These are phyloP conservation scores for Frankliniella fusca DNA, from an alignment of 2,888 invertebrate genomes.

Conservation along the genomic window DNA sequence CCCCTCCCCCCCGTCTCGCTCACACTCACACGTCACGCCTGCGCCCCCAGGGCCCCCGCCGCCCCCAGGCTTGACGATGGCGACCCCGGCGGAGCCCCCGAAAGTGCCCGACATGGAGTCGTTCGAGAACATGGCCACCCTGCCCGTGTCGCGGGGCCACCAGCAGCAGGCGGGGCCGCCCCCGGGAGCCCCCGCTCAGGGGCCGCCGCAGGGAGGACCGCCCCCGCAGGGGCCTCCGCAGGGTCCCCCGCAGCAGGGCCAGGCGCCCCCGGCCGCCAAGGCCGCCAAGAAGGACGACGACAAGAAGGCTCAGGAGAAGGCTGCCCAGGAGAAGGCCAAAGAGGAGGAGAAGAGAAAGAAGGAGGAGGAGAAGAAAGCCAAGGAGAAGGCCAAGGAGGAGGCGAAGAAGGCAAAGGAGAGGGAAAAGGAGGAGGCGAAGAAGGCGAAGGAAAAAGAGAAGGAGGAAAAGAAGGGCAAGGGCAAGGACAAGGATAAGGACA, in stretches of 20 bases:
- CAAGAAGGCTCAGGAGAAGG: background rate
- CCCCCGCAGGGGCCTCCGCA: background rate
- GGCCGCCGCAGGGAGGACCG: background rate
- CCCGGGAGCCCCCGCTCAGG: background rate
- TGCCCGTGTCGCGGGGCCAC: conserved; percentile 74
- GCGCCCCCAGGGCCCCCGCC: background rate
- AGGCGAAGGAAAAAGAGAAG: conserved; percentile 23
- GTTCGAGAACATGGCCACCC: conserved; percentile 79
- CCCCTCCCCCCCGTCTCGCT: background rate
- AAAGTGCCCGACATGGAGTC: conserved; percentile 72
- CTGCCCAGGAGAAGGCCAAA: conserved; percentile 36
- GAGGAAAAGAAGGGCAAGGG: conserved; percentile 33
- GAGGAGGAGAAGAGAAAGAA: conserved; percentile 40
- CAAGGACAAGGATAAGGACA: background rate
- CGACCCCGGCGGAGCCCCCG: conserved; percentile 75
- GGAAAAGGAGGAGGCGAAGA: background rate
- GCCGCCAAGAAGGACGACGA: conserved; percentile 4
- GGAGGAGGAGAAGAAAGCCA: conserved; percentile 40
- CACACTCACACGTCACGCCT: background rate
- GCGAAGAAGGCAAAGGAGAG: background rate
- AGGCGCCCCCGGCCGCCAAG: conserved; percentile 55
- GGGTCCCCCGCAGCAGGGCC: conserved; percentile 48
- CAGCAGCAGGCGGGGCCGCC: conserved; percentile 51
- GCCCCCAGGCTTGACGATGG: conserved; percentile 39
- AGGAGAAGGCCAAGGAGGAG: conserved; percentile 5